Evolutionary conservation across 2,888 invertebrate species (phyloP).

Genomic region (Scotopteryx bipunctaria): DNA sequence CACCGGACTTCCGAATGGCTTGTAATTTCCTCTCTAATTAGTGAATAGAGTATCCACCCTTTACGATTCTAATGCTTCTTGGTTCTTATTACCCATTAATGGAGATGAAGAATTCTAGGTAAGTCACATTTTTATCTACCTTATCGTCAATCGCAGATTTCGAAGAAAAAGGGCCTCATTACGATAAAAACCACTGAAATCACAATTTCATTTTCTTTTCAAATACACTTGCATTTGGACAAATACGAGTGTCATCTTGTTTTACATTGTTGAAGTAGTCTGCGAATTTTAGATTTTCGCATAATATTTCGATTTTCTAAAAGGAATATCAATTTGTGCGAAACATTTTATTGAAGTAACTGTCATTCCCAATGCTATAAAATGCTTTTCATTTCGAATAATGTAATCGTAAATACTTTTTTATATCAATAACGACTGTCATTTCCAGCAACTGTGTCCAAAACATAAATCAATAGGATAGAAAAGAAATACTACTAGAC

Average conservation of each 20-base stretch:
- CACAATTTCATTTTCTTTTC: background rate
- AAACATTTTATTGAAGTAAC: slow-evolving; percentile 7
- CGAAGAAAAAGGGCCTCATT: background rate
- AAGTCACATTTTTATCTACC: no score
- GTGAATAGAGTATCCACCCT: background rate
- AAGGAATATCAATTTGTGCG: slow-evolving; percentile 3
- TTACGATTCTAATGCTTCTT: no score
- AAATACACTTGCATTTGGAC: background rate
- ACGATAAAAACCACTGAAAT: background rate
- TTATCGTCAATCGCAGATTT: background rate
- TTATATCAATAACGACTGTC: slow-evolving; percentile 15
- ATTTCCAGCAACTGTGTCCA: slow-evolving; percentile 12
- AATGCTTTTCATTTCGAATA: slow-evolving; percentile 16
- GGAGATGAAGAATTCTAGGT: no score
- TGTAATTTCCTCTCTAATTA: background rate
- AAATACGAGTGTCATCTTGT: background rate
- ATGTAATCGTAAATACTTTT: slow-evolving; percentile 7
- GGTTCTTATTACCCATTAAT: no score
- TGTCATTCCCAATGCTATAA: slow-evolving; percentile 12
- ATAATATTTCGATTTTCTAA: background rate
- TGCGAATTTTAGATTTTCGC: background rate
- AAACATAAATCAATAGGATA: background rate
- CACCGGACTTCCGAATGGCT: background rate
- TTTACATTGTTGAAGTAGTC: background rate
- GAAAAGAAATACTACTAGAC: no score